phyloP scores from a whole-genome alignment of 2,888 invertebrate genomes.

The Drosophila birchii region DNA sequence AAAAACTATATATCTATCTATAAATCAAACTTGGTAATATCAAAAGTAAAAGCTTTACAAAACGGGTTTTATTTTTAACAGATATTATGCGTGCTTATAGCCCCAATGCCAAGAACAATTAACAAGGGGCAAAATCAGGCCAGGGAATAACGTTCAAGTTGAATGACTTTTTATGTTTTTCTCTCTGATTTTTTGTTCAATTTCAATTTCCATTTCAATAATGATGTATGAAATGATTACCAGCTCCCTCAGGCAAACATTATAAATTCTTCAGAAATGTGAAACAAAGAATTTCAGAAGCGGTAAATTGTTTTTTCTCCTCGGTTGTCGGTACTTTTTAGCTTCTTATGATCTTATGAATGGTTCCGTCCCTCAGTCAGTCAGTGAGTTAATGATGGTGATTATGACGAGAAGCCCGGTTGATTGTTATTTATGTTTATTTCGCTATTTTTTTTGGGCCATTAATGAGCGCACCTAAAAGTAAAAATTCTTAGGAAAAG shows the following conservation, averaged over 20 bases:
- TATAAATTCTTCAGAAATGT: constrained; percentile 39
- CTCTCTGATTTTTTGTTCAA: constrained; percentile 6
- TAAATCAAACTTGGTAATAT: constrained; percentile 13
- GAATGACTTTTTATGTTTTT: constrained; percentile 63
- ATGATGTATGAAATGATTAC: constrained; percentile 48
- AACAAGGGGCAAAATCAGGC: constrained; percentile 50
- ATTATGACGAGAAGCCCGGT: constrained; percentile 60
- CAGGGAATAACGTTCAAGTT: constrained; percentile 62
- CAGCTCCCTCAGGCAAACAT: constrained; percentile 39
- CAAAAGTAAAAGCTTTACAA: constrained; percentile 57
- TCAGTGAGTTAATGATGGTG: constrained; percentile 73
- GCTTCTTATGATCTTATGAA: constrained; percentile 21
- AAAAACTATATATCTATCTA: constrained; percentile 2
- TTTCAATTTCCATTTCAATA: constrained; percentile 67
- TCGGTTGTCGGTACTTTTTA: constrained; percentile 26
- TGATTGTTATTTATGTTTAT: constrained; percentile 59
- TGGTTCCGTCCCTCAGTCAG: constrained; percentile 60
- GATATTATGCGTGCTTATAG: constrained; percentile 22
- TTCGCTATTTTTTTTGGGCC: constrained; percentile 34
- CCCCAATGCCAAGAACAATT: constrained; percentile 43
- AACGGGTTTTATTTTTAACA: constrained; percentile 15
- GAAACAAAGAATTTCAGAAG: constrained; percentile 26
- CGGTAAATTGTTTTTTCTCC: constrained; percentile 21
- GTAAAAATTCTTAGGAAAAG: constrained; percentile 18
- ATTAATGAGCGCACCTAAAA: constrained; percentile 52